These are phyloP conservation scores for Zele albiditarsus DNA, from an alignment of 2,888 invertebrate genomes.

Conservation along the genomic window DNA sequence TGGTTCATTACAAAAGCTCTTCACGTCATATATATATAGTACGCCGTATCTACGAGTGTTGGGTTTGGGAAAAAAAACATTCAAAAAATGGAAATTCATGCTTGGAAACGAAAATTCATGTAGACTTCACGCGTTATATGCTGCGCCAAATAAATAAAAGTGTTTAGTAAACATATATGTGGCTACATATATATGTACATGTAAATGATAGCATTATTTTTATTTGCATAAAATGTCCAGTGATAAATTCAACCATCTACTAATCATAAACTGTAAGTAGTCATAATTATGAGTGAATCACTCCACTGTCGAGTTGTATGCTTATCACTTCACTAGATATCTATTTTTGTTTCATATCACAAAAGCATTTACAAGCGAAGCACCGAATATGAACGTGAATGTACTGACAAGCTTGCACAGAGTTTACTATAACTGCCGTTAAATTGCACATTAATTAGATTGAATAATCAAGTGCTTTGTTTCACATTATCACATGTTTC, in stretches of 20 bases:
- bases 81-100: too few species aligned
- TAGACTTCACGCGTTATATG: not conserved
- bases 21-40: not conserved
- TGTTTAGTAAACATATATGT: slow-evolving; percentile 65
- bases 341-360: not conserved
- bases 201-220: slow-evolving; percentile 69
- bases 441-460: slow-evolving; percentile 40
- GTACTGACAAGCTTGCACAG: slow-evolving; percentile 63
- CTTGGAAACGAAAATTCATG: not conserved
- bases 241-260: slow-evolving; percentile 63
- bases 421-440: slow-evolving; percentile 65
- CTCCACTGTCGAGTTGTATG: slow-evolving; percentile 66
- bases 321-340: slow-evolving; percentile 1
- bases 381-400: slow-evolving; percentile 28
- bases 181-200: slow-evolving; percentile 4
- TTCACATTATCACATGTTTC: slow-evolving; percentile 19
- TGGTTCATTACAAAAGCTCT: not conserved
- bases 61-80: not conserved
- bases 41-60: not conserved
- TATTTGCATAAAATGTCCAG: slow-evolving; percentile 63
- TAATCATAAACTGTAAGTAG: slow-evolving; percentile 56
- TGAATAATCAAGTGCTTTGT: slow-evolving; percentile 34
- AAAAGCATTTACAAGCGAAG: not conserved
- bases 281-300: slow-evolving; percentile 48
- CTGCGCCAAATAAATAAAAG: slow-evolving; percentile 53